Percentiles rank a stretch among this genome's conserved stretches.
These are phyloP conservation scores for Campylomormyrus tamandua DNA, from an alignment of 2,113 vertebrate species.

Conservation along the genomic window DNA sequence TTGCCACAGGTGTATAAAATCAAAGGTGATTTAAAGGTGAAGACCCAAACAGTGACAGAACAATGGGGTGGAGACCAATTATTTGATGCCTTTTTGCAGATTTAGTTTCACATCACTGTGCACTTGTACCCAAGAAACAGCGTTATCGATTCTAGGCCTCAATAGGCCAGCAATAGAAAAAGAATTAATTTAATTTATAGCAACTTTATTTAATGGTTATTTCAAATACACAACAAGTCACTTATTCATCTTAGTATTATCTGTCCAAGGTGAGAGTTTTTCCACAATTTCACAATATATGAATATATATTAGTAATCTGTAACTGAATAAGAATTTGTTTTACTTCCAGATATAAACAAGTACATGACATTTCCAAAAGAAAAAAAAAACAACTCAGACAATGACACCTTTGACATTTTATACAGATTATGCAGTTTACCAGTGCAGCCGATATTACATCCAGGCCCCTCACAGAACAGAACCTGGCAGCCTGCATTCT, in stretches of 20 bases:
- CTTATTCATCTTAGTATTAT: neutral
- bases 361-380: neutral
- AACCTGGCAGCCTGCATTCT: neutral
- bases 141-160: neutral
- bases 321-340: neutral
- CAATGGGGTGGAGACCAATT: neutral
- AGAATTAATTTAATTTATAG: neutral
- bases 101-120: neutral
- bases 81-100: neutral
- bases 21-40: neutral
- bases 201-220: neutral
- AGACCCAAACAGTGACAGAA: neutral
- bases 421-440: neutral
- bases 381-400: neutral
- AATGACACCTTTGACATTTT: neutral
- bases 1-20: neutral
- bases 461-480: neutral
- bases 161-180: neutral
- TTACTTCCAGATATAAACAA: neutral
- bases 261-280: neutral
- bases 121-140: neutral
- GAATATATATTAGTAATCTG: neutral
- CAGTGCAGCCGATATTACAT: neutral
- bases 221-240: neutral
- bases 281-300: neutral